These are phyloP conservation scores for Samia ricini DNA, from an alignment of 1,140 invertebrate genomes.

Conservation along the genomic window DNA sequence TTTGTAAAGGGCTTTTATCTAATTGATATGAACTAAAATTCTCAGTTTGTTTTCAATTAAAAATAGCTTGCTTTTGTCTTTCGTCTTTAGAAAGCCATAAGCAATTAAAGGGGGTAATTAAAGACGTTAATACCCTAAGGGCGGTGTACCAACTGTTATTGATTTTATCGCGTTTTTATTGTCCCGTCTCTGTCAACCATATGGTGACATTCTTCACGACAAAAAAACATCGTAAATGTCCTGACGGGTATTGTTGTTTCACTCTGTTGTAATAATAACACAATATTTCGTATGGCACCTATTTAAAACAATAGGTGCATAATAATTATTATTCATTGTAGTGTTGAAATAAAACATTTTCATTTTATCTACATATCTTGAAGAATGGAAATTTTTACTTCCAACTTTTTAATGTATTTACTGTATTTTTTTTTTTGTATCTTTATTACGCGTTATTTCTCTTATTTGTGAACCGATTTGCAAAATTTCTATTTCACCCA, in stretches of 20 bases:
- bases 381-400: too few relatives aligned
- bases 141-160: slow-evolving; percentile 38
- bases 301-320: neutral
- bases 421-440: too few relatives aligned
- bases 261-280: neutral
- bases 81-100: neutral
- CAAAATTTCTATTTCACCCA: too few relatives aligned
- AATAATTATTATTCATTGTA: too few relatives aligned
- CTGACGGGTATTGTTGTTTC: neutral
- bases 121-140: slow-evolving; percentile 11
- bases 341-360: too few relatives aligned
- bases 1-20: too few relatives aligned
- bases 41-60: too few relatives aligned
- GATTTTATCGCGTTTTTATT: slow-evolving; percentile 38
- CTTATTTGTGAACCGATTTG: too few relatives aligned
- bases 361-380: too few relatives aligned
- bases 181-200: slow-evolving; percentile 38
- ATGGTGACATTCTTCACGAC: slow-evolving; percentile 42
- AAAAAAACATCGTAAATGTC: slow-evolving; percentile 11
- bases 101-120: slow-evolving; percentile 13
- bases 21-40: too few relatives aligned
- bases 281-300: neutral
- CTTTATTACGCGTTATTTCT: too few relatives aligned
- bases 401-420: too few relatives aligned
- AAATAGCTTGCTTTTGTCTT: neutral